These are phyloP conservation scores for Oreochromis mossambicus DNA, from an alignment of 2,797 vertebrate species.

Conservation along the genomic window DNA sequence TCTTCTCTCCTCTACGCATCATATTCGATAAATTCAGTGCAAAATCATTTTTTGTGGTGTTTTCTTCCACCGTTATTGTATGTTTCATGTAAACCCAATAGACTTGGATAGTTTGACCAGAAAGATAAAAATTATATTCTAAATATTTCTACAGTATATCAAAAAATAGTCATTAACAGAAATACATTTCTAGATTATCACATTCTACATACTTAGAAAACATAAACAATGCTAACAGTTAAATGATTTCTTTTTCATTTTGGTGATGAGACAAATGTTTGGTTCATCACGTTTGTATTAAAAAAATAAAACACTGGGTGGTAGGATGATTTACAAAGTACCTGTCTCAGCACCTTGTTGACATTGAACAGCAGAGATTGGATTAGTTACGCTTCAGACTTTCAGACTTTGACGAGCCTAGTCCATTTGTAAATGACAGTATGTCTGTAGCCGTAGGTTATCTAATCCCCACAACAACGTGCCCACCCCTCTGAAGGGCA, in stretches of 20 bases:
- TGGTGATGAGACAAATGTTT: conserved; percentile 54
- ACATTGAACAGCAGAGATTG: conserved; percentile 29
- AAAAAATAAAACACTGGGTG: conserved; percentile 56
- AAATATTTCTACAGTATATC: conserved; percentile 53
- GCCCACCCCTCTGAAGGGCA: conserved; percentile 35
- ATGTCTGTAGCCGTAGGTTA: conserved; percentile 30
- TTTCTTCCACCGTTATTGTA: background rate
- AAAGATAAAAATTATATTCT: conserved; percentile 40
- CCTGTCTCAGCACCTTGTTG: conserved; percentile 67
- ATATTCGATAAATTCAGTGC: conserved; percentile 43
- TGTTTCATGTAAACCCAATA: conserved; percentile 50
- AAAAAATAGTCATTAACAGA: conserved; percentile 54
- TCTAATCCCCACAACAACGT: background rate
- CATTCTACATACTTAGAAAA: conserved; percentile 60
- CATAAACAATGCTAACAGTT: conserved; percentile 48
- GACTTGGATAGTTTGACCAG: conserved; percentile 33
- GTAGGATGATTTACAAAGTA: conserved; percentile 52
- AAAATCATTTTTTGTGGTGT: conserved; percentile 11
- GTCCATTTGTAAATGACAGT: conserved; percentile 21
- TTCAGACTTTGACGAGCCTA: conserved; percentile 57
- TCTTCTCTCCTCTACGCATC: background rate
- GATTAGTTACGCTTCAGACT: conserved; percentile 29
- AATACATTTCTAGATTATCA: conserved; percentile 59
- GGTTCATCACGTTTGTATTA: conserved; percentile 68
- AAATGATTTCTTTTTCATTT: background rate